A percentile compares a stretch with the other conserved stretches of the same genome.
Evolutionary conservation across 2,888 invertebrate species (phyloP).

Genomic region (Mamestra brassicae): DNA sequence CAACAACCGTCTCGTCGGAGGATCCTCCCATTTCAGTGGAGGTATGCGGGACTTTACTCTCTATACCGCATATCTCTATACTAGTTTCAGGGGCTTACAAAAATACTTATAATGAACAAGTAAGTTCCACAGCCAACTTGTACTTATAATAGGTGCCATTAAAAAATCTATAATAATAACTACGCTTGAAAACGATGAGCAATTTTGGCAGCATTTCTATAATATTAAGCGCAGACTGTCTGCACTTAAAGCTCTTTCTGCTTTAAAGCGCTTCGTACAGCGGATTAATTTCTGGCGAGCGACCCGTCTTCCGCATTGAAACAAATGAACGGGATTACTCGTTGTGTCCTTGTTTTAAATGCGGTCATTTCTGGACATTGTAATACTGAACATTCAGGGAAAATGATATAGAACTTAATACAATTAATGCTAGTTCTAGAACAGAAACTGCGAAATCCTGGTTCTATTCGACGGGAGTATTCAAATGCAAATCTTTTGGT

Average conservation of each 20-base stretch:
- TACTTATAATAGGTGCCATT: neutral
- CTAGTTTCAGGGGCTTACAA: neutral
- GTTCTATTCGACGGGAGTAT: neutral
- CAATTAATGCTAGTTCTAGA: conserved; percentile 2
- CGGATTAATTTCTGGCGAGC: conserved; percentile 43
- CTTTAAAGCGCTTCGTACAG: conserved; percentile 19
- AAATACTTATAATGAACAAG: neutral
- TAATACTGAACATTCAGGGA: conserved; percentile 11
- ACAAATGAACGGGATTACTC: conserved; percentile 51
- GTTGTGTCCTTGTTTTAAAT: conserved; percentile 22
- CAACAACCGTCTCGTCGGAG: no score
- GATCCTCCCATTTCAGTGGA: no score
- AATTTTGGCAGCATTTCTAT: conserved; percentile 25
- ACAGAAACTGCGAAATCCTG: conserved; percentile 1
- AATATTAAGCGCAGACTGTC: conserved; percentile 7
- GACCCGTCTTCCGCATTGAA: conserved; percentile 34
- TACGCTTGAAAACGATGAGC: neutral
- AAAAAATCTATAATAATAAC: neutral
- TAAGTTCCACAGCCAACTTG: neutral
- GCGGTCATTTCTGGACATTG: conserved; percentile 22
- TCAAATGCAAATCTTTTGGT: conserved; percentile 7
- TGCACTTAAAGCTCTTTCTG: conserved; percentile 30
- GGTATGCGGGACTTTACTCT: no score
- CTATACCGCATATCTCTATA: no score
- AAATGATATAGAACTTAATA: conserved; percentile 11